Percentiles rank a stretch among this genome's conserved stretches.
Evolutionary conservation across 2,888 invertebrate species (phyloP).

Genomic region (Cristatella mucedo): DNA sequence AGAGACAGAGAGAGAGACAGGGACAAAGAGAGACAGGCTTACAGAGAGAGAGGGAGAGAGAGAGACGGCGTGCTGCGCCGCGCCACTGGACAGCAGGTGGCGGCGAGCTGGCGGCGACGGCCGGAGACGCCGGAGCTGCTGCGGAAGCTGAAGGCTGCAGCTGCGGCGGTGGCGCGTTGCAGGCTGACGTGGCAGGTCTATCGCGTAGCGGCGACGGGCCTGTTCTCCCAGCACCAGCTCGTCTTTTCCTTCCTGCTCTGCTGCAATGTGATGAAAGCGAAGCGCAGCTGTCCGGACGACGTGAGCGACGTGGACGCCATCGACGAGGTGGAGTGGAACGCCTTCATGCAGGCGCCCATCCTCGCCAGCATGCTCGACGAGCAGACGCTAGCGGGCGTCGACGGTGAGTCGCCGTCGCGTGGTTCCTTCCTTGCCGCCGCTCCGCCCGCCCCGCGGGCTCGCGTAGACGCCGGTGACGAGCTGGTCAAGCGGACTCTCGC

Average conservation of each 20-base stretch:
- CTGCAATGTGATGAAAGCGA: conserved; percentile 29
- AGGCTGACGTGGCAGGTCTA: conserved; percentile 27
- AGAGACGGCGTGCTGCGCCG: no score
- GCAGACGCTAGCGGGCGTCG: conserved; percentile 18
- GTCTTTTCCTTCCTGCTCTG: conserved; percentile 35
- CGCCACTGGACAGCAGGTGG: no score
- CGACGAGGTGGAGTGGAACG: conserved; percentile 25
- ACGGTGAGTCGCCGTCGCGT: conserved; percentile 20
- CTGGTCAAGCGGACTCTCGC: neutral
- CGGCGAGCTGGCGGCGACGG: no score
- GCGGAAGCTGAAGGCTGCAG: no score
- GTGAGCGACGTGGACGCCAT: conserved; percentile 15
- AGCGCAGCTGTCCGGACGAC: conserved; percentile 13
- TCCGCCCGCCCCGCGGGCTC: no score
- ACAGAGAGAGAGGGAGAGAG: no score
- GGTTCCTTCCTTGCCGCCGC: no score
- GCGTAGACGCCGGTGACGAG: neutral
- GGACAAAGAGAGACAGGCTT: no score
- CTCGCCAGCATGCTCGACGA: conserved; percentile 29
- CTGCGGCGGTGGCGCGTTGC: neutral
- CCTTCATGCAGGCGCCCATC: conserved; percentile 31
- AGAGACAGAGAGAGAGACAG: no score
- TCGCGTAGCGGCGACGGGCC: conserved; percentile 30
- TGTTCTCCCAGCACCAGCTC: conserved; percentile 35
- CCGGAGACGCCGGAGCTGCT: no score